phyloP scores from a whole-genome alignment of 2,888 invertebrate species.

The Opisthograptis luteolata region DNA sequence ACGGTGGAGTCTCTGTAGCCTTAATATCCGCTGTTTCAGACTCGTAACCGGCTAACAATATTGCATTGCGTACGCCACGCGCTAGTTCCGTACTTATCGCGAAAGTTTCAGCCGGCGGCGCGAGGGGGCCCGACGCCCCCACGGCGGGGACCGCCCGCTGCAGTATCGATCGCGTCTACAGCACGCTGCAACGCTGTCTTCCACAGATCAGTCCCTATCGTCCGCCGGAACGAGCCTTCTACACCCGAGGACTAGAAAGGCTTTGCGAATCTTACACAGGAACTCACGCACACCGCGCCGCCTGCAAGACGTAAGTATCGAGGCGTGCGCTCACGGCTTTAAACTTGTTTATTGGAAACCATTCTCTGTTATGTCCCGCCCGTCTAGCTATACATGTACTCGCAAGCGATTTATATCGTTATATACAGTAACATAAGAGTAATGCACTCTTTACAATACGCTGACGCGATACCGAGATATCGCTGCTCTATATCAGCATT shows the following conservation, averaged over 20 bases:
- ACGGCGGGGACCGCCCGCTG: constrained; percentile 54
- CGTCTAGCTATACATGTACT: constrained; percentile 42
- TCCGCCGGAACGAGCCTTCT: constrained; percentile 68
- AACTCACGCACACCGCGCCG: constrained; percentile 54
- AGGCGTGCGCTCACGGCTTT: constrained; percentile 55
- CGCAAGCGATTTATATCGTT: constrained; percentile 48
- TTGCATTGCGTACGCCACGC: constrained; percentile 83
- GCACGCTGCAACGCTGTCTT: constrained; percentile 80
- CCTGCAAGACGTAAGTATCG: constrained; percentile 50
- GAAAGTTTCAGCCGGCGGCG: constrained; percentile 80
- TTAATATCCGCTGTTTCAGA: constrained; percentile 82
- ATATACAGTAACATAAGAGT: constrained; percentile 41
- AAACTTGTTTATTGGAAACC: constrained; percentile 67
- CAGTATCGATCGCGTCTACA: constrained; percentile 82
- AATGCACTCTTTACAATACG: constrained; percentile 35
- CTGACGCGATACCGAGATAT: constrained; percentile 2
- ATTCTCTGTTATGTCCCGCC: constrained; percentile 49
- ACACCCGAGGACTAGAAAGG: constrained; percentile 63
- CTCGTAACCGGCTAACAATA: constrained; percentile 83
- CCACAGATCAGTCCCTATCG: constrained; percentile 83
- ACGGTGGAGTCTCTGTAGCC: constrained; percentile 71
- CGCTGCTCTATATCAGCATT: constrained; percentile 29
- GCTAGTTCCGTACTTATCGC: constrained; percentile 83
- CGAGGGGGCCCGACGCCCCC: constrained; percentile 41
- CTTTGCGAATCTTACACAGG: constrained; percentile 55